phyloP scores from a whole-genome alignment of 1,140 invertebrate species.

The Chelonus insularis region DNA sequence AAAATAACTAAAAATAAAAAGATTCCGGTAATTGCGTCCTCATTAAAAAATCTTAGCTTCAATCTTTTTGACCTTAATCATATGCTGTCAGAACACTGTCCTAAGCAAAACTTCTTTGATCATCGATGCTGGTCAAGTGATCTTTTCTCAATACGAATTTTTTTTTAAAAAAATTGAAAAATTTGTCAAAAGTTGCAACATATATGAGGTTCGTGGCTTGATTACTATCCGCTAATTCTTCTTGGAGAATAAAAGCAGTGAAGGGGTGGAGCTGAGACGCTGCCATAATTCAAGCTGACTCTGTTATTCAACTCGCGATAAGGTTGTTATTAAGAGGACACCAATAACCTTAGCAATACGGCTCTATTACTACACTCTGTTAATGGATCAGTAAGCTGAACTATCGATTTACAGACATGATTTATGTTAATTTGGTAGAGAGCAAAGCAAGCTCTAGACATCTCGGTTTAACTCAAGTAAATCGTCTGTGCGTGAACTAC shows the following conservation, averaged over 20 bases:
- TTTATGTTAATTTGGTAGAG: slow-evolving; percentile 45
- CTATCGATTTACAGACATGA: slow-evolving; percentile 46
- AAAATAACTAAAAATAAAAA: too few species aligned
- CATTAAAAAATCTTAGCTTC: too few species aligned
- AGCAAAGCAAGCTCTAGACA: slow-evolving; percentile 26
- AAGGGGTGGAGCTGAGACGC: slow-evolving; percentile 31
- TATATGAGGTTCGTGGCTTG: not conserved
- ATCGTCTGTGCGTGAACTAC: not conserved
- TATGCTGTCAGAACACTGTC: too few species aligned
- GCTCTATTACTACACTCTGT: slow-evolving; percentile 44
- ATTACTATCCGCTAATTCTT: slow-evolving; percentile 5
- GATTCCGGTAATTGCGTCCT: too few species aligned
- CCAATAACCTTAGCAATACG: slow-evolving; percentile 50
- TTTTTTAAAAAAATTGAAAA: too few species aligned
- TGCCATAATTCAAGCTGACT: slow-evolving; percentile 44
- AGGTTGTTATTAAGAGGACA: slow-evolving; percentile 50
- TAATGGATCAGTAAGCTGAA: slow-evolving; percentile 38
- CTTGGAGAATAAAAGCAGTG: not conserved
- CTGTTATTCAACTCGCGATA: slow-evolving; percentile 43
- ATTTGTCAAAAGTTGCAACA: too few species aligned
- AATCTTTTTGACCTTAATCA: too few species aligned
- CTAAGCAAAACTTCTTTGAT: too few species aligned
- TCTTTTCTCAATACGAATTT: too few species aligned
- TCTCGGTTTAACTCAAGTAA: not conserved
- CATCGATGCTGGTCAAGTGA: too few species aligned